These are phyloP conservation scores for Allacma fusca DNA, from an alignment of 2,888 invertebrate genomes.

Conservation along the genomic window DNA sequence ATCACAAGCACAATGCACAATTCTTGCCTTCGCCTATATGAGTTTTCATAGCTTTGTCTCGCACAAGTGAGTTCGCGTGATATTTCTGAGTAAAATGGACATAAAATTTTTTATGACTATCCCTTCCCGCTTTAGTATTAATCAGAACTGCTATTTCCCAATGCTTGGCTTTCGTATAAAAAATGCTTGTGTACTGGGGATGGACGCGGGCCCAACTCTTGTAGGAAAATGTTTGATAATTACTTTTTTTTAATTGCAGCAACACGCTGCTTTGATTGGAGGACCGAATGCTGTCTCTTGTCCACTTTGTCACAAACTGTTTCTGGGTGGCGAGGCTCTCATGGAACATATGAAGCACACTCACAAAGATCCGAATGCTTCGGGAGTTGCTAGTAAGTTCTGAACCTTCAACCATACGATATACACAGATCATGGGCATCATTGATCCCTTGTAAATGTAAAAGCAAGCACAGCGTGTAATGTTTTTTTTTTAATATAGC, in stretches of 20 bases:
- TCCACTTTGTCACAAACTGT: constrained; percentile 93
- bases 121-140: background rate
- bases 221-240: too few relatives aligned
- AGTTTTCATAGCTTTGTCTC: background rate
- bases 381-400: constrained; percentile 87
- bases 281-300: constrained; percentile 91
- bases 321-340: constrained; percentile 89
- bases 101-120: background rate
- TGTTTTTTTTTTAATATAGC: constrained; percentile 68
- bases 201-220: background rate
- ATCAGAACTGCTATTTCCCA: too few relatives aligned
- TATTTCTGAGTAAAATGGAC: background rate
- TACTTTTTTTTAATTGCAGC: constrained; percentile 69
- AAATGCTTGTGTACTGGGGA: background rate
- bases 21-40: too few relatives aligned
- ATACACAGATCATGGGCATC: background rate
- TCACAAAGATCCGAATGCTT: constrained; percentile 90
- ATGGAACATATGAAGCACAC: constrained; percentile 97
- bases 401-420: background rate
- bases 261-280: constrained; percentile 92
- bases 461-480: background rate
- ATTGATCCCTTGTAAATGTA: background rate
- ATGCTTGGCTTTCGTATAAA: background rate
- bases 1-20: too few relatives aligned
- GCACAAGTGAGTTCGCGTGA: background rate